Evolutionary conservation across 1,140 invertebrate species (phyloP), one percentile per base, ranked within the genome.

Genomic region (Tetramorium simillimum): DNA sequence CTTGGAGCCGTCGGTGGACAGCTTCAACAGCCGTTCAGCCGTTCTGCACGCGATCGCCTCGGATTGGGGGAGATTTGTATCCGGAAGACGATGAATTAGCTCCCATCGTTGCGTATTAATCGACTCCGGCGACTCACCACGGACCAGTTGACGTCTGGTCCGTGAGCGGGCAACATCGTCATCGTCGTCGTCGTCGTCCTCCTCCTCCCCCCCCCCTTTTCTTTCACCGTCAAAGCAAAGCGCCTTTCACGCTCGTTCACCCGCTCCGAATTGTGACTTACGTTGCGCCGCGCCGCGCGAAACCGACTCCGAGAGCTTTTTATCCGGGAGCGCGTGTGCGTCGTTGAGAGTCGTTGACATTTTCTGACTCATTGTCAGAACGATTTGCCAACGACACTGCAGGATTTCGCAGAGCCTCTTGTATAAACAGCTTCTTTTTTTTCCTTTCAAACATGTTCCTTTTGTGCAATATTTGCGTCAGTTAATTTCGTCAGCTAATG

Each of bases 61-160:
- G n/a, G 49, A 65, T 65, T 84, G 77, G 28, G 43, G 62, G 78
- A 87, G 62, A 65, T 91, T 77, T 75, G 33, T 40, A 46, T 75
- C 84, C 87, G 84, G 89, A 86, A 91, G 84, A 78, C 86, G 89
- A 77, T 75, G 77, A 91, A 88, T 90, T 90, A 86, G 67, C 63
- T 80, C 33, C 37, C 62, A 86, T 90, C 67, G 86, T 62, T 33
- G 51, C 60, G 87, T 92, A 92, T 91, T 91, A 91, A 88, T 85
- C 69, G 76, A 69, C 85, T 86, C 62, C 43, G 77, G 65, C 84
- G 63, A 56, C 70, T 65, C 84, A 72, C 73, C 78, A 85, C 84
- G 85, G 77, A 89, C 87, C 91, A 92, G 91, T 92, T 82, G 88
- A 88, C 84, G 89, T 91, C 89, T 85, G 82, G 88, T 90, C 92